These are phyloP conservation scores for Schizaphis graminum DNA, from an alignment of 2,888 invertebrate genomes.

Conservation along the genomic window DNA sequence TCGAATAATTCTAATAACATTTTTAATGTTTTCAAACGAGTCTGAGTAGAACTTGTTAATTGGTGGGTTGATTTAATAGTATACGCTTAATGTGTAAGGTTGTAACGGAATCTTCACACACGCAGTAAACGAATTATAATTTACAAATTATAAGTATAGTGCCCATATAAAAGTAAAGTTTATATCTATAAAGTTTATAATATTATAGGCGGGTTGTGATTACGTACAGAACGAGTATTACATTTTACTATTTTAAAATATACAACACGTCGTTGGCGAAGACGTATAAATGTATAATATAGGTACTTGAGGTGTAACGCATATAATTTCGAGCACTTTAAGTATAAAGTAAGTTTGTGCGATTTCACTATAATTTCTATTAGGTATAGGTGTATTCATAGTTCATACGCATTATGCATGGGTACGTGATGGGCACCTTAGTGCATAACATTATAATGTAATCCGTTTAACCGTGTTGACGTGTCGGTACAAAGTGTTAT, in stretches of 20 bases:
- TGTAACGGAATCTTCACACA: not conserved
- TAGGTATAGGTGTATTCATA: not conserved
- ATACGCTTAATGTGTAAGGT: not conserved
- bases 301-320: not conserved
- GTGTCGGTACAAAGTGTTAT: not conserved
- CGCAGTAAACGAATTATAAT: not conserved
- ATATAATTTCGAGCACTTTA: constrained; percentile 10
- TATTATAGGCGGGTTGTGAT: not conserved
- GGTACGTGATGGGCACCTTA: not conserved
- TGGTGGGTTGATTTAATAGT: not conserved
- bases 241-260: not conserved
- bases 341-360: not conserved
- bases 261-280: not conserved
- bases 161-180: not conserved
- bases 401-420: not conserved
- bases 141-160: not conserved
- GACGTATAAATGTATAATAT: not conserved
- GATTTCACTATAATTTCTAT: not conserved
- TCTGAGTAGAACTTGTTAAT: not conserved
- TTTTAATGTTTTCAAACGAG: not conserved
- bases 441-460: not conserved
- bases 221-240: not conserved
- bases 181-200: no score
- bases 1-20: not conserved
- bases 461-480: not conserved